phyloP scores from a whole-genome alignment of 2,888 invertebrate species.

The Chrysodeixis includens region DNA sequence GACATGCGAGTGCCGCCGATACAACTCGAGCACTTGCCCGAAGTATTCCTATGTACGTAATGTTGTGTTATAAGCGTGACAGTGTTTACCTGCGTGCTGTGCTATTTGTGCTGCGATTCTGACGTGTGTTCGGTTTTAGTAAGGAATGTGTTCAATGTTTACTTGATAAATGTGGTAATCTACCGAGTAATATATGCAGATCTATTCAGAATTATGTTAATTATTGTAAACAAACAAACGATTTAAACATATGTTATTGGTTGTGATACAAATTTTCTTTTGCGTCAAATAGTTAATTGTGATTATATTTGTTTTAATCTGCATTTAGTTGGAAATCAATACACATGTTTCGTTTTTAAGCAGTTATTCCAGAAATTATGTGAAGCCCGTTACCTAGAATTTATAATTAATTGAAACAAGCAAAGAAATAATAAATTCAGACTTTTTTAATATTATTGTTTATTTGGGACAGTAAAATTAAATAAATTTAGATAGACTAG shows the following conservation, averaged over 20 bases:
- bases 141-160: slow-evolving; percentile 22
- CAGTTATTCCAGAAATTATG: no score
- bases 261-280: no score
- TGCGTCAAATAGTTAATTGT: no score
- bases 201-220: background rate
- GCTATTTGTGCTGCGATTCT: slow-evolving; percentile 44
- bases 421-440: no score
- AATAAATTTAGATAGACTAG: no score
- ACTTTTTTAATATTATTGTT: no score
- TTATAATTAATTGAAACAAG: no score
- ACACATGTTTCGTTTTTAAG: no score
- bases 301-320: no score
- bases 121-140: slow-evolving; percentile 16
- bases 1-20: slow-evolving; percentile 93
- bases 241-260: background rate
- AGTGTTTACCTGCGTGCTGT: slow-evolving; percentile 51
- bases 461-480: no score
- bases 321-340: no score
- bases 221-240: background rate
- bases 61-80: slow-evolving; percentile 60
- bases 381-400: no score
- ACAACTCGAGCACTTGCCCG: slow-evolving; percentile 92
- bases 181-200: background rate
- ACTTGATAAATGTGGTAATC: slow-evolving; percentile 8
- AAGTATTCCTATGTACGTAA: slow-evolving; percentile 93